Conservation (phyloP, 2,797 vertebrate species). For the Streptopelia turtur region DNA sequence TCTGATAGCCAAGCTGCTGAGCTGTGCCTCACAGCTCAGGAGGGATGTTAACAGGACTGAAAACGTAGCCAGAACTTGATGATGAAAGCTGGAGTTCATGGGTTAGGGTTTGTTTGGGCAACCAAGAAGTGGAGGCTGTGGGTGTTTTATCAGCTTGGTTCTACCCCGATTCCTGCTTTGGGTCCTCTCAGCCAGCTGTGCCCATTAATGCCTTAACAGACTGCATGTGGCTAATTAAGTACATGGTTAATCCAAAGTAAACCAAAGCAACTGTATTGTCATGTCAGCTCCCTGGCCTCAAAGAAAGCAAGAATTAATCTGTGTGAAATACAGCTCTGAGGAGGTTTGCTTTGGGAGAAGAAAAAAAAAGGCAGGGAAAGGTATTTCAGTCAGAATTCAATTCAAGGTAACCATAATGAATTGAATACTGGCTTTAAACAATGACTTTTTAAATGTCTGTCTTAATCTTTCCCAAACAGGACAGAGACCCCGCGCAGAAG, state of each 20-base stretch:
- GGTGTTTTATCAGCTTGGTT: neutral
- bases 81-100: neutral
- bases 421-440: neutral
- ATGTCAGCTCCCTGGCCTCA: neutral
- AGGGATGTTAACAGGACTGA: neutral
- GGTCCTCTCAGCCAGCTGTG: neutral
- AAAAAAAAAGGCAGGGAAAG: neutral
- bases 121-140: neutral
- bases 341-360: neutral
- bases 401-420: neutral
- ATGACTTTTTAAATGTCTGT: neutral
- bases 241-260: neutral
- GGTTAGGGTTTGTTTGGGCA: neutral
- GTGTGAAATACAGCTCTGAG: neutral
- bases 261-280: neutral
- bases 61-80: neutral
- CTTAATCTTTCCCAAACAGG: conserved; percentile 64
- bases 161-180: neutral
- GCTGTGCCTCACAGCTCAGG: neutral
- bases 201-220: neutral
- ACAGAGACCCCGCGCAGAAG: conserved; percentile 73
- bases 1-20: neutral
- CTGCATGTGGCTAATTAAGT: neutral
- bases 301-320: neutral
- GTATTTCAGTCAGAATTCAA: neutral